These are phyloP conservation scores for Malacoctenus gilli DNA, from an alignment of 2,797 vertebrate genomes.

Conservation along the genomic window DNA sequence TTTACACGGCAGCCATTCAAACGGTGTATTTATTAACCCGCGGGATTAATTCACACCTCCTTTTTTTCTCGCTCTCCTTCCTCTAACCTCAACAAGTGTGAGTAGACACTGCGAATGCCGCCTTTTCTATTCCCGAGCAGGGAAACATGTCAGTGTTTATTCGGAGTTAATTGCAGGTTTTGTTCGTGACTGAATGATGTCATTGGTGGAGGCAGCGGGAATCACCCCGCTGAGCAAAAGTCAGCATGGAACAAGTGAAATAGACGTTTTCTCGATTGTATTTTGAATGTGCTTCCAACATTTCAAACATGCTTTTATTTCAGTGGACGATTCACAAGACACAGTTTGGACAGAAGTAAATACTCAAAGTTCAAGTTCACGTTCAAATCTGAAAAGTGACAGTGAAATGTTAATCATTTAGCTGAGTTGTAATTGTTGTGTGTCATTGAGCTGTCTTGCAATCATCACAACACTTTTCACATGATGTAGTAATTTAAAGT, in stretches of 20 bases:
- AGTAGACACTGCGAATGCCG: neutral
- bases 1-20: conserved; percentile 43
- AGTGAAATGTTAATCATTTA: too few relatives aligned
- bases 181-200: neutral
- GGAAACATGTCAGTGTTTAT: neutral
- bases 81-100: conserved; percentile 38
- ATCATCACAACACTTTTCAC: too few relatives aligned
- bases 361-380: too few relatives aligned
- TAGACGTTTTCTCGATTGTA: too few relatives aligned
- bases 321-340: too few relatives aligned
- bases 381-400: too few relatives aligned
- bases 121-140: neutral
- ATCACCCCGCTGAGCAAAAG: neutral
- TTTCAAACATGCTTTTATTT: too few relatives aligned
- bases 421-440: too few relatives aligned
- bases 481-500: too few relatives aligned
- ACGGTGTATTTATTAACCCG: conserved; percentile 45
- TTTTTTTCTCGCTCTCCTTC: neutral
- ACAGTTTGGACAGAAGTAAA: too few relatives aligned
- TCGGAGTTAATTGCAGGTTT: conserved; percentile 1
- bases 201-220: neutral
- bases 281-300: too few relatives aligned
- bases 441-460: too few relatives aligned
- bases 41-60: conserved; percentile 1
- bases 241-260: neutral